Conservation (phyloP, 2,797 vertebrate species). For the Huso huso region DNA sequence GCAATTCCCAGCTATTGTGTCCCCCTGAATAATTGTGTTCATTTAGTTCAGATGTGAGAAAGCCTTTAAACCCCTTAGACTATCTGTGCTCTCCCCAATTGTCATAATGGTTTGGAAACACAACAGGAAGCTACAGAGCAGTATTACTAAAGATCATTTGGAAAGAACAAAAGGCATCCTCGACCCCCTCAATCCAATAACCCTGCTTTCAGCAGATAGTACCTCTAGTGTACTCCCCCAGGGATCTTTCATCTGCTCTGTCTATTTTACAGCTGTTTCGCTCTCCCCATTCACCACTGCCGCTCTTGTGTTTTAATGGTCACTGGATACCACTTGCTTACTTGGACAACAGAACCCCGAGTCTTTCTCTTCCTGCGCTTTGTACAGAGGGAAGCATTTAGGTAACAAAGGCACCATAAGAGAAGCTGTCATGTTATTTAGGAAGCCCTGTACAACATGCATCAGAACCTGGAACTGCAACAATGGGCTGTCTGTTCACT, state of each 20-base stretch:
- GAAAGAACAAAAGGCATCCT: no score
- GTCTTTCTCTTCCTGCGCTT: constrained; percentile 27
- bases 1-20: constrained; percentile 3
- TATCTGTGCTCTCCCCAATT: not conserved
- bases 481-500: constrained; percentile 67
- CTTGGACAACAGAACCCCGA: constrained; percentile 23
- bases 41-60: not conserved
- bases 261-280: constrained; percentile 55
- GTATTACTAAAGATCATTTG: no score
- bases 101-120: not conserved
- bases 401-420: constrained; percentile 34
- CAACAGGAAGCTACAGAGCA: no score
- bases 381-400: constrained; percentile 33
- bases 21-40: not conserved
- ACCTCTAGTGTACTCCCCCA: not conserved
- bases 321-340: constrained; percentile 31
- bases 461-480: constrained; percentile 40
- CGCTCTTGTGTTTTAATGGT: constrained; percentile 38
- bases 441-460: constrained; percentile 38
- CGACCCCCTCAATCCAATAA: no score
- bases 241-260: constrained; percentile 37
- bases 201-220: no score
- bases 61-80: constrained; percentile 4
- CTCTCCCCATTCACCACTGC: constrained; percentile 37
- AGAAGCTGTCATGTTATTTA: constrained; percentile 40